Evolutionary conservation across 2,888 invertebrate species (phyloP).

Genomic region (Eupeodes latifasciatus): DNA sequence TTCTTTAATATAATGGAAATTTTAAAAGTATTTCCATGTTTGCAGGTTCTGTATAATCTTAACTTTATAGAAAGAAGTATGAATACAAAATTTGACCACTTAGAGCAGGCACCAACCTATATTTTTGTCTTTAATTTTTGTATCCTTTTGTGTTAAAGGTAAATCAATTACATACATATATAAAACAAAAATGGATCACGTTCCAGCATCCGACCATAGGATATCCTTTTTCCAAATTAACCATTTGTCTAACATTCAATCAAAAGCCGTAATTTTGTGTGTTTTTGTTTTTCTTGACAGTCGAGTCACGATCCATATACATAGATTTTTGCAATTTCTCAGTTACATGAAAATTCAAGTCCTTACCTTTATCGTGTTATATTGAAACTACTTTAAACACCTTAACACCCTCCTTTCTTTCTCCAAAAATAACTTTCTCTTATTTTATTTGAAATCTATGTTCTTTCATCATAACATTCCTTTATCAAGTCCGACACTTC

Average conservation of each 20-base stretch:
- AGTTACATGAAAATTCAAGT: slow-evolving; percentile 3
- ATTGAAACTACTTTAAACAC: not conserved
- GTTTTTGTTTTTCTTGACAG: slow-evolving; percentile 28
- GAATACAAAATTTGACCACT: too few relatives aligned
- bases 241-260: slow-evolving; percentile 70
- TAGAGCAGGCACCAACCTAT: too few relatives aligned
- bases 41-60: too few relatives aligned
- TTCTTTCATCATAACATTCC: not conserved
- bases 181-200: slow-evolving; percentile 50
- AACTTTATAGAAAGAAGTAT: too few relatives aligned
- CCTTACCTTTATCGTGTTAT: slow-evolving; percentile 18
- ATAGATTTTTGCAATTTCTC: not conserved
- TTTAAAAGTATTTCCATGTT: too few relatives aligned
- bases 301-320: slow-evolving; percentile 56
- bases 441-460: slow-evolving; percentile 12
- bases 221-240: slow-evolving; percentile 69
- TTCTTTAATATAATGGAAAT: too few relatives aligned
- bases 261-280: slow-evolving; percentile 56
- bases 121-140: too few relatives aligned
- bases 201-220: slow-evolving; percentile 51
- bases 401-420: slow-evolving; percentile 7
- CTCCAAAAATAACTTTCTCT: slow-evolving; percentile 18
- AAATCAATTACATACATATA: too few relatives aligned
- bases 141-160: too few relatives aligned
- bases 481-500: not conserved